Conservation (phyloP, 2,113 vertebrate genomes). For the Castor canadensis region DNA sequence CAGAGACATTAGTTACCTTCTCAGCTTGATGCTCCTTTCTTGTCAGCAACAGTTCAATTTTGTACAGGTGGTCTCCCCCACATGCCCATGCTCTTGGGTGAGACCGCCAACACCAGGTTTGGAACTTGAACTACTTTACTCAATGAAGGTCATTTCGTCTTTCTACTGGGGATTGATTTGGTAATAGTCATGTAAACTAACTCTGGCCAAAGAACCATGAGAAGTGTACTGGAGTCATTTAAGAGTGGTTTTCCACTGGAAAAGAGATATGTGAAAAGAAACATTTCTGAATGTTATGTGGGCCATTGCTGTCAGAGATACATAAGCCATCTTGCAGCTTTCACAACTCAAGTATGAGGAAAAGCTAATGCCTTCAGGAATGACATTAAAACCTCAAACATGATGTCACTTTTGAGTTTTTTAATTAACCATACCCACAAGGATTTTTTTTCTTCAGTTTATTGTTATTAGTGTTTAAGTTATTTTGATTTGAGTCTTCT, state of each 20-base stretch:
- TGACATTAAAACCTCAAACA: background rate
- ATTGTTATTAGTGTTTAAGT: background rate
- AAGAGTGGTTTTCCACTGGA: background rate
- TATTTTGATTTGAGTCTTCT: background rate
- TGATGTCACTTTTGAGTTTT: background rate
- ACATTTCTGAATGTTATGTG: background rate
- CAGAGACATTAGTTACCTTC: background rate
- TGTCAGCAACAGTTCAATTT: background rate
- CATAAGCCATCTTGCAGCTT: background rate
- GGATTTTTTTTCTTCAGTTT: background rate
- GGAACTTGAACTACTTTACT: background rate
- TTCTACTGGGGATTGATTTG: background rate
- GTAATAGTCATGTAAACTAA: background rate
- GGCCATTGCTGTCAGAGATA: background rate
- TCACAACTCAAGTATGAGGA: background rate
- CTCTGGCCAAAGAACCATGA: background rate
- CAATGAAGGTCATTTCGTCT: background rate
- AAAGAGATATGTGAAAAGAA: background rate
- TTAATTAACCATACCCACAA: background rate
- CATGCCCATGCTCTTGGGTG: background rate
- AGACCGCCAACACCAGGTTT: background rate
- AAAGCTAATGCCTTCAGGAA: background rate
- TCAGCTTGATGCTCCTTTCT: background rate
- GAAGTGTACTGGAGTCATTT: background rate
- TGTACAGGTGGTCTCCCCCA: background rate